Base-by-base conservation (phyloP, 1,140 invertebrate genomes). In the Trichogramma pretiosum region DNA sequence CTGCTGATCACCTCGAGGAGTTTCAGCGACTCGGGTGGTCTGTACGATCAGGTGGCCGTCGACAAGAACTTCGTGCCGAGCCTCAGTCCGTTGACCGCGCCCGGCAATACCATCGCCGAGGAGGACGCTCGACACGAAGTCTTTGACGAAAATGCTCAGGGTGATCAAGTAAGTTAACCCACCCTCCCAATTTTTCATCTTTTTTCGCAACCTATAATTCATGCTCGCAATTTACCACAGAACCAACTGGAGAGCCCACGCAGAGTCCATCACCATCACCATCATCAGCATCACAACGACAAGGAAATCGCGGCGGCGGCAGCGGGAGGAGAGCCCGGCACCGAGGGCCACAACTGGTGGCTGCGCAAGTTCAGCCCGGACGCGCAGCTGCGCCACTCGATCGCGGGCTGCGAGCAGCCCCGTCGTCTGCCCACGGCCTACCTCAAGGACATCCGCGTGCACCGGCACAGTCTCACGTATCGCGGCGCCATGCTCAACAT, bases 401-500 rank as follows among this genome's bases (percentile, higher is more conserved):
- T n/a, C n/a, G 60, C 68, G 49, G 69, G 67, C 37, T 35, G 67
- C 19, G 62, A 73, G 50, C 62, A 69, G 39, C 59, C 63, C 30
- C 62, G 69, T 42, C 74, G 74, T 48, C 62, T 77, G 19, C 75
- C 78, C 3, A 74, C 78, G 5, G 79, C 80, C 3, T 82, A 80
- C 59, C 63, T 84, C n/a, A 83, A 81, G 59, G 81, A 85, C 56
- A 67, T 85, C 47, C 66, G 79, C 34, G 74, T 85, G 50, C 84
- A 86, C 55, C 70, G 84, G 45, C 78, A 85, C 54, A 87, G 84
- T 32, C 67, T 91, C 17, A 89, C 86, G 21, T 89, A 90, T 62
- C 75, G 87, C 47, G 87, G 87, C 5, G 88, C 88, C 1, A 89
- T 91, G 83, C 68, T 91, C 19, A 89, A 89, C 58, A 85, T 90